Evolutionary conservation across 2,797 vertebrate genomes (phyloP).

Genomic region (Tokudaia tokunoshimensis): DNA sequence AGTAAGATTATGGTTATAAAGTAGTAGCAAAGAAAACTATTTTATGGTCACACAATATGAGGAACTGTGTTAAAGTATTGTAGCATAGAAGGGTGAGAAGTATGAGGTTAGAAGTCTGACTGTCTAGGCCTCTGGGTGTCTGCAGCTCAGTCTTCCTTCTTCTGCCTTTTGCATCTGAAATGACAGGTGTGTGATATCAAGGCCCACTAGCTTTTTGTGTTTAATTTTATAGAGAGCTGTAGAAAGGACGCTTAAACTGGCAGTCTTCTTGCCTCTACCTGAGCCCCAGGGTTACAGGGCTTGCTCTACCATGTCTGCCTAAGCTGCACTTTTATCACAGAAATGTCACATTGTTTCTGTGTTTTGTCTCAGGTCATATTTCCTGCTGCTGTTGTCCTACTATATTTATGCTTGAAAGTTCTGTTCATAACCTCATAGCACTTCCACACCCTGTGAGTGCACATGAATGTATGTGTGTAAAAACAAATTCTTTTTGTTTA

Average conservation of each 20-base stretch:
- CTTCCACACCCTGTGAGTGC: not conserved
- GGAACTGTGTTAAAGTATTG: not conserved
- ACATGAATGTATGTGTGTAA: not conserved
- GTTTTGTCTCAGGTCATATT: not conserved
- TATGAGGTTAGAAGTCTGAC: not conserved
- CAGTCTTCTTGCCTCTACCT: not conserved
- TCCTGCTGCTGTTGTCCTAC: not conserved
- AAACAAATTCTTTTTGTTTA: not conserved
- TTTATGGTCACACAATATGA: not conserved
- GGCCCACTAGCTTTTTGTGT: not conserved
- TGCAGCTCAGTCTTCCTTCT: not conserved
- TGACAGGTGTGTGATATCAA: not conserved
- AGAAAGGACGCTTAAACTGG: not conserved
- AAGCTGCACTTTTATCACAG: not conserved
- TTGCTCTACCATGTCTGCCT: not conserved
- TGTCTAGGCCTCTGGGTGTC: not conserved
- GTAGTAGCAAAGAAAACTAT: not conserved
- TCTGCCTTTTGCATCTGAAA: not conserved
- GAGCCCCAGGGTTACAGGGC: not conserved
- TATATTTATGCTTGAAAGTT: not conserved
- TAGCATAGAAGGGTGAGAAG: not conserved
- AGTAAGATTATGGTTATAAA: not conserved
- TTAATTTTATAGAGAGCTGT: not conserved
- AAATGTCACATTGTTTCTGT: slow-evolving; percentile 21
- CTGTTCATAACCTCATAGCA: not conserved